These are phyloP conservation scores for Mimumesa dahlbomi DNA, from an alignment of 2,888 invertebrate species.

Conservation along the genomic window DNA sequence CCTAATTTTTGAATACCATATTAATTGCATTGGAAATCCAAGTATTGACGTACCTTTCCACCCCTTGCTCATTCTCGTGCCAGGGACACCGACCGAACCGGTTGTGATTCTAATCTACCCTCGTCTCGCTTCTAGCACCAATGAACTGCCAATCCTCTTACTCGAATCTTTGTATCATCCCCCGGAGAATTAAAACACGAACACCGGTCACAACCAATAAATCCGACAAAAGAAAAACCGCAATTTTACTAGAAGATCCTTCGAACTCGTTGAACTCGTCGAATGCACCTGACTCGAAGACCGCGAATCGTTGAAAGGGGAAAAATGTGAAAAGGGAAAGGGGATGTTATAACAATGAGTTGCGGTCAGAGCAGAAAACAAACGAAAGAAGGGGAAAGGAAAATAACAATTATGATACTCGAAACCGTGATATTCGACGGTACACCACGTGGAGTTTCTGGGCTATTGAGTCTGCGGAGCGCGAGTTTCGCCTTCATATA, in stretches of 20 bases:
- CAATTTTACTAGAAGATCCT: conserved; percentile 10
- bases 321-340: too few species aligned
- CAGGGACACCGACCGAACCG: not conserved
- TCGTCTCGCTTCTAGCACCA: not conserved
- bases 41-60: conserved; percentile 76
- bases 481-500: conserved; percentile 79
- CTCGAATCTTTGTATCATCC: conserved; percentile 11
- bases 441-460: conserved; percentile 65
- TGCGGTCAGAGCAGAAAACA: not conserved
- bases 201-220: conserved; percentile 29
- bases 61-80: conserved; percentile 70
- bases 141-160: conserved; percentile 3
- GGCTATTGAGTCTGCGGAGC: conserved; percentile 77
- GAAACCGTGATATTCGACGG: conserved; percentile 39
- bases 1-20: too few species aligned
- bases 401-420: conserved; percentile 7
- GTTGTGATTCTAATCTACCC: too few species aligned
- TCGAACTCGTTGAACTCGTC: not conserved
- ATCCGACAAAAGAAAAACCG: too few species aligned
- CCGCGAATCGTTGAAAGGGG: too few species aligned
- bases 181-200: conserved; percentile 17
- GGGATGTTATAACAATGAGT: not conserved
- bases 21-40: not conserved
- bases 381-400: not conserved
- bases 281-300: too few species aligned